Conservation (phyloP, 1,140 invertebrate genomes). For the Cardiocondyla obscurior region DNA sequence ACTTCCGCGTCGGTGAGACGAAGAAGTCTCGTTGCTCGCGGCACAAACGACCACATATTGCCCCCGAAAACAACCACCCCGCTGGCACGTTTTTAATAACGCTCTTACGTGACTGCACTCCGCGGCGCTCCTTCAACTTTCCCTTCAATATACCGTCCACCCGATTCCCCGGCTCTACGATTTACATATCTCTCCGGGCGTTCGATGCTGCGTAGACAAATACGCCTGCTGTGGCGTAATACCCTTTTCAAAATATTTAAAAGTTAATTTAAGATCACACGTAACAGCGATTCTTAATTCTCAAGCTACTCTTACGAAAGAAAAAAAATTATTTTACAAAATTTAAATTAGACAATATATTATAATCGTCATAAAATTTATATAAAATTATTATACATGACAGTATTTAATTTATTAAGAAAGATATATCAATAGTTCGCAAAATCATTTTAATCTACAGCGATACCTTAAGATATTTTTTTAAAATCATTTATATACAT, state of each 20-base stretch:
- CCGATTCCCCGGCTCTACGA: conserved; percentile 14
- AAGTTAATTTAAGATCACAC: neutral
- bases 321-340: neutral
- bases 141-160: neutral
- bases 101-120: conserved; percentile 72
- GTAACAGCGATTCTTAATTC: neutral
- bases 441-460: neutral
- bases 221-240: neutral
- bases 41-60: conserved; percentile 72
- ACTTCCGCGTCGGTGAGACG: neutral
- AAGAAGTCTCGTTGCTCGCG: conserved; percentile 29
- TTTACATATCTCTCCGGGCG: conserved; percentile 44
- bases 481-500: neutral
- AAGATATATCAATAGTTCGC: neutral
- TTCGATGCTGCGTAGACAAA: neutral
- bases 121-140: conserved; percentile 21
- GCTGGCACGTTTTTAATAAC: conserved; percentile 77
- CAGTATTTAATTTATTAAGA: neutral
- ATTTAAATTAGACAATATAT: neutral
- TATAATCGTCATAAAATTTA: neutral
- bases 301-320: neutral
- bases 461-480: neutral
- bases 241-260: neutral
- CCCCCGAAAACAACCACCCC: conserved; percentile 71
- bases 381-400: neutral